Evolutionary conservation across 1,140 invertebrate species (phyloP), one percentile per base, ranked within the genome.

Genomic region (Penaeus vannamei): DNA sequence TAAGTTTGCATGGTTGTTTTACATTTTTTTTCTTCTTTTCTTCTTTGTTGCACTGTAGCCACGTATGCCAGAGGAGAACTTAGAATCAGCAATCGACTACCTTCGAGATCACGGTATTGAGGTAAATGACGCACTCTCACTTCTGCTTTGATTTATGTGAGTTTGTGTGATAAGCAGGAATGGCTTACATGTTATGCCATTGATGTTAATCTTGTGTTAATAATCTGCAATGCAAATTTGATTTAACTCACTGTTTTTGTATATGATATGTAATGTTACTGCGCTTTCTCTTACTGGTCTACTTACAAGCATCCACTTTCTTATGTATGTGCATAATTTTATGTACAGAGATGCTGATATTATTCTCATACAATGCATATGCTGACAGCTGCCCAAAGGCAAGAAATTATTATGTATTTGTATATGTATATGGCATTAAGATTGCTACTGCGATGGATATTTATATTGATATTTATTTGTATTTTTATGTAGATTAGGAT

Each of bases 61-160:
- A 86, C 60, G 86, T 86, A 89, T 91, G 91, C 84, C 91, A 88
- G 91, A 90, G 87, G 90, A 90, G 84, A 90, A 91, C 85, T 90
- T 91, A 85, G 91, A 90, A 82, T 87, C 91, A 26, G 97, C 97
- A 91, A 97, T 98, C 94, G 96, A 96, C 92, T 97, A 97, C 93
- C 95, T 98, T 92, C 94, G 96, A 92, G 96, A 97, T 93, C 96
- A 97, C 93, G 95, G 95, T 84, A 91, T 91, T 93, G 96, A 97
- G 94, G 94, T 93, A 93, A 90, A 79, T 86, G 89, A 87, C 69
- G 85, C 88, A 90, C 84, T 46, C 82, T 89, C 82, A 77, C 87
- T 89, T 89, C 82, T 79, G 87, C 87, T 89, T 88, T 84, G 72
- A 76, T 89, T 89, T 89, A 81, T 89, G 46, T 84, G 46, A 53